Evolutionary conservation across 2,113 vertebrate species (phyloP).

Genomic region (Bucco capensis): DNA sequence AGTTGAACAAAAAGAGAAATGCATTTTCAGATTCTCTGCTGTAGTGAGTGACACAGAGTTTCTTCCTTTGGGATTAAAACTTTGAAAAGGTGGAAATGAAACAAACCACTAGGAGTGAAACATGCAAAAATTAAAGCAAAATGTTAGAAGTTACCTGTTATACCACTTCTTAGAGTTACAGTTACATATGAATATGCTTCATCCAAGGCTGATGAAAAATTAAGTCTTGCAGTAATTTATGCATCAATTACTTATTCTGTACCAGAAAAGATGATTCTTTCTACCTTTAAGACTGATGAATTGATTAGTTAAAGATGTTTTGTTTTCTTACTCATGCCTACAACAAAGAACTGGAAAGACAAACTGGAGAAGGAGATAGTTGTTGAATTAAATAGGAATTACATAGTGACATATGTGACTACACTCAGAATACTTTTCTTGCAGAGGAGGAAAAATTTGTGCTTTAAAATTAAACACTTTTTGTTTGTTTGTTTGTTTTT

Average conservation of each 20-base stretch:
- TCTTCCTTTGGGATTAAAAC: not conserved
- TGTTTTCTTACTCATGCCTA: not conserved
- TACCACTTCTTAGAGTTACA: not conserved
- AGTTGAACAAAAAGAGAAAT: not conserved
- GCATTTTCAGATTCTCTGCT: not conserved
- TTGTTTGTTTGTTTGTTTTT: not conserved
- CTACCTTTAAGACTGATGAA: not conserved
- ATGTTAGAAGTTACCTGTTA: not conserved
- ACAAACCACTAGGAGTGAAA: constrained; percentile 11
- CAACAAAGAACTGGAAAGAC: not conserved
- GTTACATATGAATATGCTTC: not conserved
- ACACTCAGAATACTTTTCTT: not conserved
- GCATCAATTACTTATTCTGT: not conserved
- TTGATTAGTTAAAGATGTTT: not conserved
- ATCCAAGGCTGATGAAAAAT: not conserved
- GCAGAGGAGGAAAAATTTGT: not conserved
- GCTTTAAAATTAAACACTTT: not conserved
- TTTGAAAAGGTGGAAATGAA: not conserved
- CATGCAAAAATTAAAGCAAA: not conserved
- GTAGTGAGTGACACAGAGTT: not conserved
- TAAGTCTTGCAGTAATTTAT: not conserved
- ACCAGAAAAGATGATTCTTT: not conserved
- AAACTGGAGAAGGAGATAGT: not conserved
- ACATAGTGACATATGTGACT: not conserved
- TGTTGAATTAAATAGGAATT: not conserved